phyloP scores from a whole-genome alignment of 1,140 invertebrate species.

The Drosophila kepulauana region DNA sequence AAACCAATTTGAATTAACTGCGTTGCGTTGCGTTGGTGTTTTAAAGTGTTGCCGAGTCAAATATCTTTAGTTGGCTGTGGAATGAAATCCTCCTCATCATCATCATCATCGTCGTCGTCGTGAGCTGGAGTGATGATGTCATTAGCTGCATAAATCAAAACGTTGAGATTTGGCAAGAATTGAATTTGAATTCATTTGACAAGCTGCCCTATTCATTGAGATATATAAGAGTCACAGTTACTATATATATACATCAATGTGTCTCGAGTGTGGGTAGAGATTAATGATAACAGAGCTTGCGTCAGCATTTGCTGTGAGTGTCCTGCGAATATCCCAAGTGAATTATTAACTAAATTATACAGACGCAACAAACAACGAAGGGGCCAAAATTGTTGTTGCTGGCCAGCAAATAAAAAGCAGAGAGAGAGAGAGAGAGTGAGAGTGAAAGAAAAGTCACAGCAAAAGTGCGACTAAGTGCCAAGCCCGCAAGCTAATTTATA shows the following conservation, averaged over 20 bases:
- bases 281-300: slow-evolving; percentile 61
- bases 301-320: slow-evolving; percentile 12
- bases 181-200: slow-evolving; percentile 33
- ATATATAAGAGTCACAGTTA: slow-evolving; percentile 1
- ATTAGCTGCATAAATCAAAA: slow-evolving; percentile 35
- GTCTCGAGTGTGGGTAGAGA: slow-evolving; percentile 41
- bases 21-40: neutral
- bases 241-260: slow-evolving; percentile 24
- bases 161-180: slow-evolving; percentile 7
- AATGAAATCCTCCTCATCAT: neutral
- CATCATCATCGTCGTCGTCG: neutral
- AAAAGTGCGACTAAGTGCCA: slow-evolving; percentile 17
- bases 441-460: slow-evolving; percentile 1
- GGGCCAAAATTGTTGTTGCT: neutral
- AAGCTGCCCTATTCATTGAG: slow-evolving; percentile 1
- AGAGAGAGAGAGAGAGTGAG: slow-evolving; percentile 6
- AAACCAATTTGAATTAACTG: slow-evolving; percentile 23
- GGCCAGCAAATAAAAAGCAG: slow-evolving; percentile 21
- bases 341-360: slow-evolving; percentile 77
- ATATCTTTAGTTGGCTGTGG: neutral
- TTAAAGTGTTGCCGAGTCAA: slow-evolving; percentile 6
- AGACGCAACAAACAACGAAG: slow-evolving; percentile 36
- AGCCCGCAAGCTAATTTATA: slow-evolving; percentile 46
- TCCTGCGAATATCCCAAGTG: neutral
- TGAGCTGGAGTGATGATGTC: slow-evolving; percentile 16